A percentile compares a stretch with the other conserved stretches of the same genome.
Evolutionary conservation across 2,797 vertebrate species (phyloP).

Genomic region (Argyrosomus regius): DNA sequence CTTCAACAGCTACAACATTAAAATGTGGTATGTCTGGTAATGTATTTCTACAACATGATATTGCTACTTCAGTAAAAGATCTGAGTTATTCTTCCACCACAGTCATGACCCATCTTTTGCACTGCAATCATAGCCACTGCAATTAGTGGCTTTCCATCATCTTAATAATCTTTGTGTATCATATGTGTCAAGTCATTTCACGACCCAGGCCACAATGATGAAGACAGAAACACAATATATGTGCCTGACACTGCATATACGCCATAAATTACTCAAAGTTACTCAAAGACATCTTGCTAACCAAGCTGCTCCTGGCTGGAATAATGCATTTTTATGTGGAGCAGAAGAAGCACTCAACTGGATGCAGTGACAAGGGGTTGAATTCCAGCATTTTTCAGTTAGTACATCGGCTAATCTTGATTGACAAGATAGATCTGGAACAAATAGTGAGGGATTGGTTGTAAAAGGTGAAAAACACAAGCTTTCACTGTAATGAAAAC

Average conservation of each 20-base stretch:
- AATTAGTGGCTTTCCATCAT: neutral
- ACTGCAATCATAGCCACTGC: neutral
- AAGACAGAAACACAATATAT: neutral
- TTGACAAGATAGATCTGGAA: slow-evolving; percentile 27
- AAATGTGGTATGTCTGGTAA: neutral
- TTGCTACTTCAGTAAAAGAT: neutral
- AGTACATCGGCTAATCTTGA: slow-evolving; percentile 17
- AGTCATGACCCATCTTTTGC: neutral
- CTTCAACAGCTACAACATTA: neutral
- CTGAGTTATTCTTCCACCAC: neutral
- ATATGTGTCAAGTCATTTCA: neutral
- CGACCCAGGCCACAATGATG: neutral
- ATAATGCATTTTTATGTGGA: slow-evolving; percentile 27
- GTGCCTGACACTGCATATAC: neutral
- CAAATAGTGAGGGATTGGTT: slow-evolving; percentile 3
- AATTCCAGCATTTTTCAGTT: slow-evolving; percentile 36
- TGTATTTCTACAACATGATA: neutral
- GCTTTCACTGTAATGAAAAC: neutral
- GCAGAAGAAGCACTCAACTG: slow-evolving; percentile 37
- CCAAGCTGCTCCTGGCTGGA: slow-evolving; percentile 28
- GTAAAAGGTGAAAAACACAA: neutral
- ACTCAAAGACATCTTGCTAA: slow-evolving; percentile 18
- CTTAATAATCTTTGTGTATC: neutral
- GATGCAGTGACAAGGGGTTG: slow-evolving; percentile 4
- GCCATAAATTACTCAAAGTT: slow-evolving; percentile 21